phyloP scores from a whole-genome alignment of 2,113 vertebrate genomes.

The Sciurus niger region DNA sequence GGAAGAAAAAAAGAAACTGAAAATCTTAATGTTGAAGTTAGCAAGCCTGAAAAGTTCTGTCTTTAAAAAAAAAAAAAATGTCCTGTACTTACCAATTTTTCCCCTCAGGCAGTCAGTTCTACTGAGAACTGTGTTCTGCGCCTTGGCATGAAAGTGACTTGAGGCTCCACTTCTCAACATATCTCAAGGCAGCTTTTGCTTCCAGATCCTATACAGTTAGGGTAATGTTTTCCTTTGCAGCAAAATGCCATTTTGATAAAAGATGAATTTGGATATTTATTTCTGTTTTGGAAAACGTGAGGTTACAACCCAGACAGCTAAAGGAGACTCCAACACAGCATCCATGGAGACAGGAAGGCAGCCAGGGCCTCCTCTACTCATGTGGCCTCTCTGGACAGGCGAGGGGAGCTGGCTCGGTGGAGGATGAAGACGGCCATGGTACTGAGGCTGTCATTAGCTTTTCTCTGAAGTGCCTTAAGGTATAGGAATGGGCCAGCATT shows the following conservation, averaged over 20 bases:
- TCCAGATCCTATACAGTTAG: conserved; percentile 66
- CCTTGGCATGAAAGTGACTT: conserved; percentile 68
- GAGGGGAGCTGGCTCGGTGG: conserved; percentile 72
- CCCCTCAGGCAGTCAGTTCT: conserved; percentile 83
- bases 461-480: conserved; percentile 92
- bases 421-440: conserved; percentile 79
- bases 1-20: conserved; percentile 64
- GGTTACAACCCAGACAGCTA: conserved; percentile 81
- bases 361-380: conserved; percentile 74
- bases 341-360: conserved; percentile 64
- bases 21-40: conserved; percentile 85
- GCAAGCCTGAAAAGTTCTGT: conserved; percentile 85
- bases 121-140: conserved; percentile 72
- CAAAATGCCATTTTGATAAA: conserved; percentile 64
- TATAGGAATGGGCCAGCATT: conserved; percentile 86
- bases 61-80: conserved; percentile 55
- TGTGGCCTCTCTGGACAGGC: conserved; percentile 69
- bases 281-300: conserved; percentile 78
- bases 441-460: conserved; percentile 87
- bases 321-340: neutral
- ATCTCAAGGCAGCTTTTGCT: conserved; percentile 82
- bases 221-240: conserved; percentile 78
- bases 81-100: conserved; percentile 61
- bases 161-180: conserved; percentile 51
- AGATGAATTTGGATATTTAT: conserved; percentile 83